phyloP scores from a whole-genome alignment of 2,797 vertebrate genomes.

The Muraenolepis orangiensis region DNA sequence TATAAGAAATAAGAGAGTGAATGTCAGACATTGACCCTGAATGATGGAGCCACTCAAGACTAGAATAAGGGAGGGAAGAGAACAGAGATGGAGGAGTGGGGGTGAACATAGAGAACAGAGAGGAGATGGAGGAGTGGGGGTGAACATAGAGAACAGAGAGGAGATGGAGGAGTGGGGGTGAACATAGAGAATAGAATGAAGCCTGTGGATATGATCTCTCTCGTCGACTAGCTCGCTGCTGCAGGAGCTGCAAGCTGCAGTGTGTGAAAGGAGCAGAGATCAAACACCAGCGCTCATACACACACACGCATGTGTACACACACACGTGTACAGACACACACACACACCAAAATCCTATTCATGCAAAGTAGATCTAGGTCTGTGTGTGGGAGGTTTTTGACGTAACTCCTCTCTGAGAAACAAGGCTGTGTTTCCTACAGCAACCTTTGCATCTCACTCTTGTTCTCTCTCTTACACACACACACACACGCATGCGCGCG shows the following conservation, averaged over 20 bases:
- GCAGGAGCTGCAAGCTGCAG: neutral
- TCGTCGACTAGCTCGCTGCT: neutral
- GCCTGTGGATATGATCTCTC: neutral
- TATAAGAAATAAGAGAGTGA: no score
- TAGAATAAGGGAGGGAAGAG: no score
- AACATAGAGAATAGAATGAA: neutral
- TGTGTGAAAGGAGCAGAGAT: neutral
- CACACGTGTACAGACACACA: neutral
- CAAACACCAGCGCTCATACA: neutral
- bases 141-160: no score
- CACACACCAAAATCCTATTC: neutral
- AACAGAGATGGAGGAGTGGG: no score
- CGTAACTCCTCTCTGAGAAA: neutral
- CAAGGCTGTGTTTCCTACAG: neutral
- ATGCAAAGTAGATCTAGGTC: neutral
- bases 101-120: no score
- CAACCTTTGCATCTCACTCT: neutral
- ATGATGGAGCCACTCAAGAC: no score
- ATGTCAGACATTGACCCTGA: no score
- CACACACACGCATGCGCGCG: neutral
- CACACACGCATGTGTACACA: neutral
- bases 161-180: no score
- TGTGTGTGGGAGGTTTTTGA: neutral
- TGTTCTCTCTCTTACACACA: neutral
- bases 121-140: no score